A percentile compares a stretch with the other conserved stretches of the same genome.
phyloP scores from a whole-genome alignment of 2,888 invertebrate genomes.

The Trisateles emortualis region DNA sequence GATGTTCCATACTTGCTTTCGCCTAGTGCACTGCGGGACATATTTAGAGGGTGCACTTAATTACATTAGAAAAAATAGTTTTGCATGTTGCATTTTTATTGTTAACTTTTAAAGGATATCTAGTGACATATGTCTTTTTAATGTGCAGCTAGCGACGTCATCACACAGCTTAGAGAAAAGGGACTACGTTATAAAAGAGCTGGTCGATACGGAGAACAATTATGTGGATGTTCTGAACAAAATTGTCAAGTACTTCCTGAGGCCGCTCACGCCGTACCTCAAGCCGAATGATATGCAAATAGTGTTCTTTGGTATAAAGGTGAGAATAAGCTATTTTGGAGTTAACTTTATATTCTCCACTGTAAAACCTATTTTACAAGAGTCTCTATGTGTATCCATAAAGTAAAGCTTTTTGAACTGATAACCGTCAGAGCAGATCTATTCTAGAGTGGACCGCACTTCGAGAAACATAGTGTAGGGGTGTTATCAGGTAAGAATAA shows the following conservation, averaged over 20 bases:
- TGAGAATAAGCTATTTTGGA: too few species aligned
- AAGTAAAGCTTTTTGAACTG: too few species aligned
- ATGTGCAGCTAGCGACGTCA: slow-evolving; percentile 78
- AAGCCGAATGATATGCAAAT: slow-evolving; percentile 91
- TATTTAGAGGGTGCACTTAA: slow-evolving; percentile 6
- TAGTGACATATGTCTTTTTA: too few species aligned
- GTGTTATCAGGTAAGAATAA: too few species aligned
- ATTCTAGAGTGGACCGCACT: too few species aligned
- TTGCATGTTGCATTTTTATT: slow-evolving; percentile 11
- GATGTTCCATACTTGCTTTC: slow-evolving; percentile 5
- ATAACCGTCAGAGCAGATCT: too few species aligned
- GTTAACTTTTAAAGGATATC: not conserved
- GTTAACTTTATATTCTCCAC: not conserved
- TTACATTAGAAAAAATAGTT: too few species aligned
- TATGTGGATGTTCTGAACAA: slow-evolving; percentile 97
- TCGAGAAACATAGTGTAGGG: too few species aligned
- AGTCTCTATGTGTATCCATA: too few species aligned
- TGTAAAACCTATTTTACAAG: not conserved
- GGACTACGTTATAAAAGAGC: slow-evolving; percentile 96
- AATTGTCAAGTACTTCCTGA: slow-evolving; percentile 92
- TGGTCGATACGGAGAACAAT: slow-evolving; percentile 98
- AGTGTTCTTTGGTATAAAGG: slow-evolving; percentile 97
- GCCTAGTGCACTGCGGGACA: slow-evolving; percentile 13
- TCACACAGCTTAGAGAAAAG: slow-evolving; percentile 93
- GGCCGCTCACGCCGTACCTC: slow-evolving; percentile 91